Evolutionary conservation across 2,797 vertebrate species (phyloP).

Genomic region (Furcifer pardalis): DNA sequence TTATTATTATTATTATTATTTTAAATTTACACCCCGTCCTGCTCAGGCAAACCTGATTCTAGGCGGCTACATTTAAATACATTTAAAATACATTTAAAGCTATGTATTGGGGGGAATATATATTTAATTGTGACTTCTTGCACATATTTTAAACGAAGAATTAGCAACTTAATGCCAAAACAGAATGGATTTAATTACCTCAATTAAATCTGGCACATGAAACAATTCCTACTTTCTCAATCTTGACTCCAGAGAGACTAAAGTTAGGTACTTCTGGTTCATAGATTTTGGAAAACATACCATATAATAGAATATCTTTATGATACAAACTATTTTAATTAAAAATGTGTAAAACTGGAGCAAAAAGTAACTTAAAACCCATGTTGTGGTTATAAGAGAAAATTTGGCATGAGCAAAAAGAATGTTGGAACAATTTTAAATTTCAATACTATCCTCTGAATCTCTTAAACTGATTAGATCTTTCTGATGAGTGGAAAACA

Average conservation of each 20-base stretch:
- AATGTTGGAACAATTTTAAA: neutral
- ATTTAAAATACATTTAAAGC: neutral
- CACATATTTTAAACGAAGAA: neutral
- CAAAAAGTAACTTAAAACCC: neutral
- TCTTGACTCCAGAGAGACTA: neutral
- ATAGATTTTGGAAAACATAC: neutral
- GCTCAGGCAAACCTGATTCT: too few relatives aligned
- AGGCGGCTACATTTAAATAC: too few relatives aligned
- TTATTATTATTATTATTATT: too few relatives aligned
- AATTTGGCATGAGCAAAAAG: neutral
- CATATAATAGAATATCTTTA: neutral
- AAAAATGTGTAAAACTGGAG: neutral
- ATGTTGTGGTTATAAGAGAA: neutral
- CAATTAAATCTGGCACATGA: neutral
- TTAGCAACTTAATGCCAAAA: neutral
- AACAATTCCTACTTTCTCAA: neutral
- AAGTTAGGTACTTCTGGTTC: too few relatives aligned
- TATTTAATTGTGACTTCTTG: neutral
- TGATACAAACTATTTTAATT: neutral
- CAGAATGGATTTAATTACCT: neutral
- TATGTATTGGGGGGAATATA: neutral
- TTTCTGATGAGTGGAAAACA: too few relatives aligned
- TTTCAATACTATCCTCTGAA: neutral
- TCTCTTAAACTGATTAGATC: too few relatives aligned
- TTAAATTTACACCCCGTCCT: too few relatives aligned